Conservation (phyloP, 2,888 invertebrate species). For the Protophormia terraenovae region DNA sequence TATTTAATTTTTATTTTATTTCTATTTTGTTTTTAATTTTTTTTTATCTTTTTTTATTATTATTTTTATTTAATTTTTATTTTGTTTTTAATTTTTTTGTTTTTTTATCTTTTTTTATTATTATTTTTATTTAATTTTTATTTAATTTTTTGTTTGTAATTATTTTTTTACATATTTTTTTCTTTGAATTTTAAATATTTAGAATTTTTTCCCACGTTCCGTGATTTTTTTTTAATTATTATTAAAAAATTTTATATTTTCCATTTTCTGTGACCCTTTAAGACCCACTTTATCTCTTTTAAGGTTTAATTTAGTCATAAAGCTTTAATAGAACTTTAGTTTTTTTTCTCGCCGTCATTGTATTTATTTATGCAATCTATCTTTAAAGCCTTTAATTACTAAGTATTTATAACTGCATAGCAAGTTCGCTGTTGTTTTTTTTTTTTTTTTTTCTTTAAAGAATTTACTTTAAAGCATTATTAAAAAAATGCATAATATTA, state of each 20-base stretch:
- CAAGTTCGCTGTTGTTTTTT: background rate
- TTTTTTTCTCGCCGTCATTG: constrained; percentile 18
- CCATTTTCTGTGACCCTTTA: background rate
- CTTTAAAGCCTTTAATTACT: constrained; percentile 66
- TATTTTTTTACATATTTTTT: too few species aligned
- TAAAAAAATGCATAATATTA: too few species aligned
- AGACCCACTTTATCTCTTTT: background rate
- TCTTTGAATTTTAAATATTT: background rate
- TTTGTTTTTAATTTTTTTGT: too few species aligned
- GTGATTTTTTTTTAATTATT: too few species aligned
- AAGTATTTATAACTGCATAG: constrained; percentile 65
- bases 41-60: too few species aligned
- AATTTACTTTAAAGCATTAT: constrained; percentile 31
- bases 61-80: too few species aligned
- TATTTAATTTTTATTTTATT: too few species aligned
- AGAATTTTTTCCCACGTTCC: constrained; percentile 17
- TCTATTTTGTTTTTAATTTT: too few species aligned
- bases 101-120: too few species aligned
- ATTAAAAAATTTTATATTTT: background rate
- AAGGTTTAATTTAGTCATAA: constrained; percentile 22
- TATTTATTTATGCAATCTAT: constrained; percentile 51
- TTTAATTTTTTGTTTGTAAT: too few species aligned
- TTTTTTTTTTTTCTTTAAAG: constrained; percentile 5
- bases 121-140: too few species aligned
- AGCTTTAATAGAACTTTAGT: constrained; percentile 9